Base-by-base conservation (phyloP, 1,140 invertebrate species). In the Ericerus pela region DNA sequence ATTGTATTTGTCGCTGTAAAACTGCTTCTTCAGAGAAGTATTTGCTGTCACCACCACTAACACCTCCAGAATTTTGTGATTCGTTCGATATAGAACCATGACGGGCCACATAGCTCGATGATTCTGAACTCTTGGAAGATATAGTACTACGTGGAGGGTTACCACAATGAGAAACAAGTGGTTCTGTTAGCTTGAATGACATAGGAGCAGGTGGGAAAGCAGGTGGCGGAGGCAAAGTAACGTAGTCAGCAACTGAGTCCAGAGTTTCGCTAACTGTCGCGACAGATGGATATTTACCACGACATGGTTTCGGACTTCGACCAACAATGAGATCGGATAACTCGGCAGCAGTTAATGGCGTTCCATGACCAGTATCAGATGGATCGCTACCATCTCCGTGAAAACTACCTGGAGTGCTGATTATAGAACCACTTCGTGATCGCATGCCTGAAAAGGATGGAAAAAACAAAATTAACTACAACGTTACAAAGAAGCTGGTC, bases 241-340 rank as follows among this genome's bases (percentile, higher is more conserved):
- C 86, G 65, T 91, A 91, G 66, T 91, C 87, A 14, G 85, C 88
- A 62, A 89, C 85, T 1, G 86, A 88, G 65, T 89, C 85, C 63
- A 89, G 76, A 0, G 83, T 88, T 41, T 80, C 79, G 62, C 84
- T 85, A 22, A 88, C 83, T 0, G 82, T 86, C 60, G 86, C 84
- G 29, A 79, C 74, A 33, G 78, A 81, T 4, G 85, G 86, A 71
- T 87, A 87, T 12, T 76, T 73, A 11, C 76, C 77, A 16, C 63
- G 58, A 26, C 65, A 53, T 12, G 64, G 61, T 55, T 64, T 64
- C 14, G 62, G 63, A 33, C 60, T 60, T 30, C 82, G 71, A 0
- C 84, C 84, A 1, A 88, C 84, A 53, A 88, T 88, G 22, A 88
- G 66, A 64, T 87, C 83, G 10, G 83, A 85, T 2, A 88, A 68